Evolutionary conservation across 2,888 invertebrate genomes (phyloP).

Genomic region (Dexiosoma caninum): DNA sequence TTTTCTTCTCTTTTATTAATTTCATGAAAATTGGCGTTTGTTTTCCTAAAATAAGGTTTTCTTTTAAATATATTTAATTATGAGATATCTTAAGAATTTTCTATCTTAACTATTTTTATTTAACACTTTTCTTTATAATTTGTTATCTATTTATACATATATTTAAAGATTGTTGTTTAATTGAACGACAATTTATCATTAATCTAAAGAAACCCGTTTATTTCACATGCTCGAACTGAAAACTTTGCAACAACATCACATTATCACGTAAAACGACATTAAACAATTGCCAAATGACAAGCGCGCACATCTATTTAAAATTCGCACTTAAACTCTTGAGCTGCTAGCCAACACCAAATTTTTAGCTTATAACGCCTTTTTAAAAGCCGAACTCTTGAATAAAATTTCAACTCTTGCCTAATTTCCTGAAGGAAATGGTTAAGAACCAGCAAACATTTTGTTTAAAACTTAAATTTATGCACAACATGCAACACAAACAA

Average conservation of each 20-base stretch:
- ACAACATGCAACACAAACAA: background rate
- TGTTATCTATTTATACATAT: too few relatives aligned
- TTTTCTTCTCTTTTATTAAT: background rate
- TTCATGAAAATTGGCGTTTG: background rate
- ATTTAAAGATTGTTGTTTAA: background rate
- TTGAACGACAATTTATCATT: constrained; percentile 56
- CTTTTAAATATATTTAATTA: too few relatives aligned
- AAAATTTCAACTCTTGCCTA: constrained; percentile 54
- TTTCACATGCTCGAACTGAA: constrained; percentile 41
- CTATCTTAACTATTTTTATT: too few relatives aligned
- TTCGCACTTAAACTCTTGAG: constrained; percentile 26
- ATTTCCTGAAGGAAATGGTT: constrained; percentile 20
- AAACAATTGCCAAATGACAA: constrained; percentile 52
- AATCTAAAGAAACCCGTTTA: constrained; percentile 34
- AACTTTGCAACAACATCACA: constrained; percentile 19
- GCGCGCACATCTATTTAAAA: constrained; percentile 49
- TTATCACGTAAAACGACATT: background rate
- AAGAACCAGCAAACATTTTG: constrained; percentile 38
- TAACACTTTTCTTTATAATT: too few relatives aligned
- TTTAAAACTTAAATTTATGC: constrained; percentile 43
- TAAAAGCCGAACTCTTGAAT: constrained; percentile 19
- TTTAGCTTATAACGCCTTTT: background rate
- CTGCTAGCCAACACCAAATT: constrained; percentile 48
- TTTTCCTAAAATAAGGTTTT: background rate
- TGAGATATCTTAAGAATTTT: too few relatives aligned